A percentile compares a stretch with the other conserved stretches of the same genome.
These are phyloP conservation scores for Melieria picta DNA, from an alignment of 2,888 invertebrate species.

Conservation along the genomic window DNA sequence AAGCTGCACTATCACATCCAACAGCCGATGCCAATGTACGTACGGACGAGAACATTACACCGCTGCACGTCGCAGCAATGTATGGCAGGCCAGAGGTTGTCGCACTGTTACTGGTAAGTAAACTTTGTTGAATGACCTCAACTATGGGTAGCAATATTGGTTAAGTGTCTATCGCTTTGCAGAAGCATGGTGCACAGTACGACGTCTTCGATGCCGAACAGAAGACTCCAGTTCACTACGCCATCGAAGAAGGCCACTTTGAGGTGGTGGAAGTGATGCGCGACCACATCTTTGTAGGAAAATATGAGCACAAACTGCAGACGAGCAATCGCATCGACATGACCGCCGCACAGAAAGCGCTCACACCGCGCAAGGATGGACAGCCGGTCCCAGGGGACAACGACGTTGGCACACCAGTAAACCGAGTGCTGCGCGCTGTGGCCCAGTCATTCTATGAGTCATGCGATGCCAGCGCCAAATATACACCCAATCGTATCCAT, in stretches of 20 bases:
- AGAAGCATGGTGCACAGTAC: slow-evolving; percentile 80
- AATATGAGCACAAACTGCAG: slow-evolving; percentile 51
- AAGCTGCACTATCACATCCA: slow-evolving; percentile 52
- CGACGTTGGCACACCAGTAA: too few species aligned
- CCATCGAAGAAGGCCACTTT: slow-evolving; percentile 75
- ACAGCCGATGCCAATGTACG: slow-evolving; percentile 76
- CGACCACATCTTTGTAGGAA: slow-evolving; percentile 62
- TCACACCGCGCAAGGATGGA: too few species aligned
- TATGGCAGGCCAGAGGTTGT: slow-evolving; percentile 81
- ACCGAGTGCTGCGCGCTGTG: too few species aligned
- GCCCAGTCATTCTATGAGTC: too few species aligned
- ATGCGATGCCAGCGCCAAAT: slow-evolving; percentile 32
- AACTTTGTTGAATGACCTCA: too few species aligned
- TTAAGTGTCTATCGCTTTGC: neutral
- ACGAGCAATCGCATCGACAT: too few species aligned
- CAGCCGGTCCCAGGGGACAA: too few species aligned
- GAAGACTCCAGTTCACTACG: slow-evolving; percentile 78
- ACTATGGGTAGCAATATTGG: too few species aligned
- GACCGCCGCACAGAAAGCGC: too few species aligned
- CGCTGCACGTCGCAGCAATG: slow-evolving; percentile 87
- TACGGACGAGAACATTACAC: slow-evolving; percentile 82
- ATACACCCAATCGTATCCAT: slow-evolving; percentile 55
- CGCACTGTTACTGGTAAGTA: slow-evolving; percentile 71
- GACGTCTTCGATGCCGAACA: slow-evolving; percentile 75
- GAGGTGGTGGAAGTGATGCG: slow-evolving; percentile 70